These are phyloP conservation scores for Gallinago stenura DNA, from an alignment of 2,797 vertebrate species.

Conservation along the genomic window DNA sequence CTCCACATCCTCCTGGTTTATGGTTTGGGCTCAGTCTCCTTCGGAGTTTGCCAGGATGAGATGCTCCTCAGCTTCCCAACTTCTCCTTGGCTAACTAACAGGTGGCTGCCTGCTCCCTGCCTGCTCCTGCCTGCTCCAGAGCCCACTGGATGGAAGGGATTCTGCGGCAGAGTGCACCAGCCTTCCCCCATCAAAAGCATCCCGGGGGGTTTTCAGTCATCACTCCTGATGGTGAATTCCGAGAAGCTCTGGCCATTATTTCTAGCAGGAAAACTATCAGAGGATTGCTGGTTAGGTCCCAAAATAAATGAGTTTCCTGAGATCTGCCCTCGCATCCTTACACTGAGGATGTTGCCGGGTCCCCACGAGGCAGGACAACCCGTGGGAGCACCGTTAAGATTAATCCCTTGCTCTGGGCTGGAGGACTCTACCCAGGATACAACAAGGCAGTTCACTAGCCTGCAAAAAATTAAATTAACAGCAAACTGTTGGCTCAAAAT, in stretches of 20 bases:
- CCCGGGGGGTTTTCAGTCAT: not conserved
- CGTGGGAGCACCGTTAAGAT: constrained; percentile 41
- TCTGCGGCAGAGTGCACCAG: not conserved
- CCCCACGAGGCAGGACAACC: constrained; percentile 51
- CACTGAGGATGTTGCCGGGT: not conserved
- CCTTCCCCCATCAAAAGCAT: not conserved
- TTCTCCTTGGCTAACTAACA: not conserved
- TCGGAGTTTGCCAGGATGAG: not conserved
- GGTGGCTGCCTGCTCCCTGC: not conserved
- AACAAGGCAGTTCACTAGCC: not conserved
- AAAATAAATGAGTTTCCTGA: constrained; percentile 32
- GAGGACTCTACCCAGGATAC: constrained; percentile 32
- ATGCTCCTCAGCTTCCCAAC: not conserved
- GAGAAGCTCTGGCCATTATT: not conserved
- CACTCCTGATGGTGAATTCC: accelerated
- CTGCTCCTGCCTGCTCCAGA: not conserved
- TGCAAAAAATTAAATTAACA: constrained; percentile 19
- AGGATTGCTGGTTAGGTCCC: constrained; percentile 30
- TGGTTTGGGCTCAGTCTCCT: not conserved
- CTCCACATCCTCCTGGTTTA: not conserved
- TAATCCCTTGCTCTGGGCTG: constrained; percentile 32
- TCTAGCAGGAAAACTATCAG: constrained; percentile 31
- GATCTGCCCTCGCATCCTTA: constrained; percentile 39
- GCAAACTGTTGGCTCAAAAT: not conserved
- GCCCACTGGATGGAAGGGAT: not conserved